Conservation (phyloP, 2,888 invertebrate species). For the Vannuccia rotundouncinata region DNA sequence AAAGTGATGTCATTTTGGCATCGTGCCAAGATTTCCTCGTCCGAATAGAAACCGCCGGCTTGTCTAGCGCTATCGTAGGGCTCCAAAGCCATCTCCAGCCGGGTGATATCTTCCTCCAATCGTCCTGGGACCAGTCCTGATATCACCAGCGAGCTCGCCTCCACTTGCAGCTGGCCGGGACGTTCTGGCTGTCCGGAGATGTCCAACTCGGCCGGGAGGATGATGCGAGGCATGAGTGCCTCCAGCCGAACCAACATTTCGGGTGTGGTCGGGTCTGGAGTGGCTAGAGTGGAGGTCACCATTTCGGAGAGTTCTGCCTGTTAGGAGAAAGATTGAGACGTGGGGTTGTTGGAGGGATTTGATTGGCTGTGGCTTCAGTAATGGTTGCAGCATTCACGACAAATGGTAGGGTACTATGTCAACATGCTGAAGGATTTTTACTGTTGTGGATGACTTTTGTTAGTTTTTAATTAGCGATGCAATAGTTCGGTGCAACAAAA, state of each 20-base stretch:
- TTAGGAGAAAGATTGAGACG: too few relatives aligned
- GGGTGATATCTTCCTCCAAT: not conserved
- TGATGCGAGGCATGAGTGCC: slow-evolving; percentile 57
- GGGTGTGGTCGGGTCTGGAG: not conserved
- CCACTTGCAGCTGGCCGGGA: slow-evolving; percentile 69
- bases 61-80: not conserved
- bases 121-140: not conserved
- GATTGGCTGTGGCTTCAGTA: too few relatives aligned
- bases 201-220: slow-evolving; percentile 69
- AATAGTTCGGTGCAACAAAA: too few relatives aligned
- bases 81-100: not conserved
- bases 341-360: too few relatives aligned
- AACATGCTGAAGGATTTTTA: too few relatives aligned
- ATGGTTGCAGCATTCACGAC: too few relatives aligned
- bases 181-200: slow-evolving; percentile 74
- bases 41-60: not conserved
- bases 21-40: not conserved
- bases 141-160: not conserved
- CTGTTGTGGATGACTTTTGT: too few relatives aligned
- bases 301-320: slow-evolving; percentile 8
- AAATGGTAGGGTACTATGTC: too few relatives aligned
- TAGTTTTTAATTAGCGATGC: too few relatives aligned
- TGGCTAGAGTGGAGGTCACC: not conserved
- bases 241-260: not conserved
- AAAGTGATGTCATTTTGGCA: not conserved